Base-by-base conservation (phyloP, 2,797 vertebrate species). In the Bryconaethiops microstoma region DNA sequence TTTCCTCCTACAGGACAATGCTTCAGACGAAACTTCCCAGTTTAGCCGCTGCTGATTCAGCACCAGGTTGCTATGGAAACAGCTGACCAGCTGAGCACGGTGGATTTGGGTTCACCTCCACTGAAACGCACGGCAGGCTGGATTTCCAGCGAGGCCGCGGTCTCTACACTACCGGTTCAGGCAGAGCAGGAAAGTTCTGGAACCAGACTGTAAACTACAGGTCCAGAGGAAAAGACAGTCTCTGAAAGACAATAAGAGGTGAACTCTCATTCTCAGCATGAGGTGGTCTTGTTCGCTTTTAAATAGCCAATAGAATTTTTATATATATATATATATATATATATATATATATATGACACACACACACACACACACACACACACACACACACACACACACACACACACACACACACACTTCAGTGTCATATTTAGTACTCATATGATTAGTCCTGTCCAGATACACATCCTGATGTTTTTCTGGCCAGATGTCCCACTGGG, bases 51-150 rank as follows among this genome's bases (percentile, higher is more conserved):
- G 87, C 90, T 89, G 89, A 90, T 87, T 92, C 89, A 92, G 91
- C 88, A 91, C 87, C 81, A 84, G 68, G 91, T 91, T 90, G 88
- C 91, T 81, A 92, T 92, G 89, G 92, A 64, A 86, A 93, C 80
- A 72, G 72, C 82, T 88, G 91, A 91, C 88, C 89, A 82, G 84
- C 83, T 88, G 90, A 82, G n/a, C 78, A 73, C 10, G 35, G 54
- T 73, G 76, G 64, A 81, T 88, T 78, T 74, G 81, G 87, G 86
- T 83, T 85, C 67, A 23, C 62, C 50, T 59, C 55, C 29, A n/a
- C 69, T 65, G 40, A 17, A 62, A 65, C 59, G 8, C 7, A 45
- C 40, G 21, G 7, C 7, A 48, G 48, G 35, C 14, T 45, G 39
- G 23, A 8, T 42, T 52, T 62, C 12, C 19, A n/a, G n/a, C n/a